phyloP scores from a whole-genome alignment of 2,888 invertebrate genomes.

The Acanthococcus lagerstroemiae region DNA sequence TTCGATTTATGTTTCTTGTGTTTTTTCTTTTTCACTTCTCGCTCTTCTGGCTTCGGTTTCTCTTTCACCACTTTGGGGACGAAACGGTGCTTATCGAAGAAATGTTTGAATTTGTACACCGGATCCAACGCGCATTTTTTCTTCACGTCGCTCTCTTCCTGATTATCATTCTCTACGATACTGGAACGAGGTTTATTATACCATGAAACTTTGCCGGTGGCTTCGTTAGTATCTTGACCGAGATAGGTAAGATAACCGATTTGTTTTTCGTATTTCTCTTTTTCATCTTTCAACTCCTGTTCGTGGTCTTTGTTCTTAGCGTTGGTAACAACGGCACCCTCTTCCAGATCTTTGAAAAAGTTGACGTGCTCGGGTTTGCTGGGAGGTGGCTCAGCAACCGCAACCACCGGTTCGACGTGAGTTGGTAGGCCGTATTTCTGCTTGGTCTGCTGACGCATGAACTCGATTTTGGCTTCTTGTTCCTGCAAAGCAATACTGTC shows the following conservation, averaged over 20 bases:
- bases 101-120: conserved; percentile 43
- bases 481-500: conserved; percentile 49
- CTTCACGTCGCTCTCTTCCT: conserved; percentile 55
- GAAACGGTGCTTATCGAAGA: conserved; percentile 35
- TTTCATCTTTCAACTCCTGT: conserved; percentile 77
- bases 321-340: conserved; percentile 52
- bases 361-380: conserved; percentile 56
- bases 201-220: conserved; percentile 77
- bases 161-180: conserved; percentile 43
- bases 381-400: conserved; percentile 35
- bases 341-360: conserved; percentile 76
- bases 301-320: conserved; percentile 77
- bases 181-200: conserved; percentile 62
- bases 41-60: conserved; percentile 40
- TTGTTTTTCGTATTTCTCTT: conserved; percentile 94
- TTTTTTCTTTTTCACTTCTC: conserved; percentile 40
- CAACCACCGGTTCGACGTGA: background rate
- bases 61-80: conserved; percentile 38
- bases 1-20: conserved; percentile 4
- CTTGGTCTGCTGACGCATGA: conserved; percentile 54
- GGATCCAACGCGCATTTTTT: conserved; percentile 64
- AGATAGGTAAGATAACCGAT: conserved; percentile 93
- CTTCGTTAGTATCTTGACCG: conserved; percentile 84
- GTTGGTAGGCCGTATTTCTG: conserved; percentile 39
- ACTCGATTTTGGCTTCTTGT: conserved; percentile 67